A percentile compares a stretch with the other conserved stretches of the same genome.
Conservation (phyloP, 2,797 vertebrate genomes). For the Esox lucius region DNA sequence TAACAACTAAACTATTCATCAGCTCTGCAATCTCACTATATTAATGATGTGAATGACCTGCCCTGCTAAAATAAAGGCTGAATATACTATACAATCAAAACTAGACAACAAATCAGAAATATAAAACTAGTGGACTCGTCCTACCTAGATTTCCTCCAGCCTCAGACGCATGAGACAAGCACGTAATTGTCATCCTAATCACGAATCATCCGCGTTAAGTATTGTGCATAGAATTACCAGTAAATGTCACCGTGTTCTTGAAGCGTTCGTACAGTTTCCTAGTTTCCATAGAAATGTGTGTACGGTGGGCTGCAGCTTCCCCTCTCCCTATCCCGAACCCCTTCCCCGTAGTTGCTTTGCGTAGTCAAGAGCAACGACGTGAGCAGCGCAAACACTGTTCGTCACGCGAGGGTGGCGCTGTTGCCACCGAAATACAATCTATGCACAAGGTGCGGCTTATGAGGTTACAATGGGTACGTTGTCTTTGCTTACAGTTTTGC, state of each 20-base stretch:
- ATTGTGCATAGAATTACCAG: not conserved
- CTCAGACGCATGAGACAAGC: conserved; percentile 9
- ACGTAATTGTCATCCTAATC: conserved; percentile 2
- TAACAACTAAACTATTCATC: too few relatives aligned
- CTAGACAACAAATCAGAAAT: too few relatives aligned
- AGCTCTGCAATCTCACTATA: too few relatives aligned
- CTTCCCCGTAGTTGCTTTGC: not conserved
- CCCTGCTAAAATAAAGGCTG: too few relatives aligned
- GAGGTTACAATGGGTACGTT: not conserved
- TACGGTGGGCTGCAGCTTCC: conserved; percentile 4
- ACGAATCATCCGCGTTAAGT: not conserved
- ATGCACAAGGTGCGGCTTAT: not conserved
- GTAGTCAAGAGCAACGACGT: not conserved
- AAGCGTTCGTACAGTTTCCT: conserved; percentile 56
- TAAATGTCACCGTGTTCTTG: not conserved
- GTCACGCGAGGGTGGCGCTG: conserved; percentile 40
- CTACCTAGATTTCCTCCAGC: not conserved
- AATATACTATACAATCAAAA: too few relatives aligned
- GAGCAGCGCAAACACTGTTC: conserved; percentile 12
- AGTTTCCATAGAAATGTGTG: conserved; percentile 62
- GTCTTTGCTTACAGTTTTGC: not conserved
- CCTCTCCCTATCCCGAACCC: not conserved
- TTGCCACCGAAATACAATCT: conserved; percentile 5
- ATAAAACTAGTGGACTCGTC: not conserved
- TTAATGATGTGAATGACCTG: too few relatives aligned